A percentile compares a stretch with the other conserved stretches of the same genome.
These are phyloP conservation scores for Halotydeus destructor DNA, from an alignment of 1,140 invertebrate genomes.

Conservation along the genomic window DNA sequence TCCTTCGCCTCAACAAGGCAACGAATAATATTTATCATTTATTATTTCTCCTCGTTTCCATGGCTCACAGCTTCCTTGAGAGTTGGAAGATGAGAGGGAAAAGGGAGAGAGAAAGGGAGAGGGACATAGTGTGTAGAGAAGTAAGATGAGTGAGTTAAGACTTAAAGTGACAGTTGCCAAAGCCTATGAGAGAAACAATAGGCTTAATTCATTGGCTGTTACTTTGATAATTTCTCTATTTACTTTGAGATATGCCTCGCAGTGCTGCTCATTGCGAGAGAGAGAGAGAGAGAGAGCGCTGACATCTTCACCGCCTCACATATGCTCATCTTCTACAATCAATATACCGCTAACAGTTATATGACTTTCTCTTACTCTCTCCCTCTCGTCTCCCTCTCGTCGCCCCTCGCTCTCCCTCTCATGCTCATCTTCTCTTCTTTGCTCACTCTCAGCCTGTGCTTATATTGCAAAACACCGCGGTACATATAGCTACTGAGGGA, in stretches of 20 bases:
- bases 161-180: neutral
- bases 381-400: too few relatives aligned
- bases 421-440: neutral
- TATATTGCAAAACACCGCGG: neutral
- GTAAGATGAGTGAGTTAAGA: neutral
- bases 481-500: neutral
- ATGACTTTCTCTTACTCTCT: too few relatives aligned
- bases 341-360: too few relatives aligned
- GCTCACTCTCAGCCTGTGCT: neutral
- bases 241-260: neutral
- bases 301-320: neutral
- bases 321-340: too few relatives aligned
- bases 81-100: too few relatives aligned
- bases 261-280: neutral
- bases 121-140: neutral
- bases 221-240: neutral
- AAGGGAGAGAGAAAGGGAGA: slow-evolving; percentile 1
- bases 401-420: too few relatives aligned
- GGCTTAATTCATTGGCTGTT: neutral
- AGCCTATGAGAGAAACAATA: neutral
- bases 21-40: too few relatives aligned
- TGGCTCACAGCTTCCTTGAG: too few relatives aligned
- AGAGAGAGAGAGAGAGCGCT: neutral
- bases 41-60: too few relatives aligned
- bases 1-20: too few relatives aligned